phyloP scores from a whole-genome alignment of 2,888 invertebrate genomes.

The Marasmarcha lunaedactyla region DNA sequence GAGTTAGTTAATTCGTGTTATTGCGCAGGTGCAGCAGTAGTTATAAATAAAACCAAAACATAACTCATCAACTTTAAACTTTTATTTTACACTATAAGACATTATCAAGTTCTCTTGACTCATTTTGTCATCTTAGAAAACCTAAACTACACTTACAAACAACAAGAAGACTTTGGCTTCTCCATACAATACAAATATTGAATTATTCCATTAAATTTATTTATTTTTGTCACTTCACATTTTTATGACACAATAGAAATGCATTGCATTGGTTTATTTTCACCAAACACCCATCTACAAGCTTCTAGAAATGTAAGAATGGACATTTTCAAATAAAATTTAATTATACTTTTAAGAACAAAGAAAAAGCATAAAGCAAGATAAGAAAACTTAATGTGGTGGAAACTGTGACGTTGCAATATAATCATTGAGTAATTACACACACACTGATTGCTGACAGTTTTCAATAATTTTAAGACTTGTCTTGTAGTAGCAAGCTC shows the following conservation, averaged over 20 bases:
- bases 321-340: too few species aligned
- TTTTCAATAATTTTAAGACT: too few species aligned
- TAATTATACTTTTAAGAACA: too few species aligned
- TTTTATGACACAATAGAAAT: conserved; percentile 13
- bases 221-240: conserved; percentile 3
- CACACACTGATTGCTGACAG: too few species aligned
- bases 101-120: conserved; percentile 30
- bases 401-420: too few species aligned
- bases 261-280: conserved; percentile 6
- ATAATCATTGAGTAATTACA: too few species aligned
- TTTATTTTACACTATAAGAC: conserved; percentile 38
- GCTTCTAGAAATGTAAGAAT: too few species aligned
- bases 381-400: too few species aligned
- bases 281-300: conserved; percentile 5
- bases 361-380: too few species aligned
- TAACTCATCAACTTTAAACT: conserved; percentile 32
- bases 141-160: conserved; percentile 36
- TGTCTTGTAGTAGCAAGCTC: too few species aligned
- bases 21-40: too few species aligned
- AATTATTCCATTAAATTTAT: conserved; percentile 24
- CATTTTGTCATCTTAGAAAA: conserved; percentile 37
- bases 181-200: conserved; percentile 35
- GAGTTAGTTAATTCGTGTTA: too few species aligned
- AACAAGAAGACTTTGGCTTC: conserved; percentile 64
- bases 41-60: conserved; percentile 20